Percentiles rank a stretch among this genome's conserved stretches.
Evolutionary conservation across 2,797 vertebrate species (phyloP).

Genomic region (Hydrocynus forskahlii): DNA sequence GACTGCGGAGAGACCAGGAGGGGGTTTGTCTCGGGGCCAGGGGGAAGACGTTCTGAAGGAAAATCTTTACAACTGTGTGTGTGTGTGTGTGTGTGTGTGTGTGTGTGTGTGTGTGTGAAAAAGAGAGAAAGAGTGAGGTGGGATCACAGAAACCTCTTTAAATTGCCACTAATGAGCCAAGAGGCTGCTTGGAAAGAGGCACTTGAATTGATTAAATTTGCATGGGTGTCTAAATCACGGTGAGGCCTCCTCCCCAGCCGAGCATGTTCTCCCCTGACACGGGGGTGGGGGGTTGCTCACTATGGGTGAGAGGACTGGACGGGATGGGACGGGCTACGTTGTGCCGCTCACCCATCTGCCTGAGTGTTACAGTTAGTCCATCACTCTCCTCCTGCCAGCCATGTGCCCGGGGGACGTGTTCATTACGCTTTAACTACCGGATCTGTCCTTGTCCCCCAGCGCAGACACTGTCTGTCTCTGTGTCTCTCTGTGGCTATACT

Average conservation of each 20-base stretch:
- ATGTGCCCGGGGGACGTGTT: conserved; percentile 77
- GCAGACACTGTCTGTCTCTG: conserved; percentile 72
- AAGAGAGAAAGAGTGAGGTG: conserved; percentile 64
- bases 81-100: conserved; percentile 64
- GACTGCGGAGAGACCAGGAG: conserved; percentile 67
- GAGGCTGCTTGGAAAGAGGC: conserved; percentile 78
- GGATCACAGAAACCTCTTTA: conserved; percentile 82
- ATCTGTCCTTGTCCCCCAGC: conserved; percentile 78
- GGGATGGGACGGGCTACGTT: conserved; percentile 62
- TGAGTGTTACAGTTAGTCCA: conserved; percentile 80
- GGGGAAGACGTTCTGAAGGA: conserved; percentile 76
- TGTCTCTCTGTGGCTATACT: conserved; percentile 26
- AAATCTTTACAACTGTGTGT: conserved; percentile 78
- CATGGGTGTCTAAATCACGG: conserved; percentile 85
- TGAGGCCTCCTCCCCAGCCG: conserved; percentile 71
- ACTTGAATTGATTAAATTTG: conserved; percentile 90
- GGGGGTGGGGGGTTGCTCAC: conserved; percentile 60
- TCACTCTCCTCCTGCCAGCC: conserved; percentile 77
- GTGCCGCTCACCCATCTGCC: conserved; percentile 74
- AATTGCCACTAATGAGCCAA: conserved; percentile 84
- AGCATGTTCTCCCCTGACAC: conserved; percentile 63
- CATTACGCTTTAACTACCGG: conserved; percentile 82
- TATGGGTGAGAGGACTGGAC: conserved; percentile 59
- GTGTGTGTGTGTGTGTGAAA: conserved; percentile 52
- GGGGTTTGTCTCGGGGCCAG: conserved; percentile 74